A percentile compares a stretch with the other conserved stretches of the same genome.
These are phyloP conservation scores for Sialis lutaria DNA, from an alignment of 2,888 invertebrate species.

Conservation along the genomic window DNA sequence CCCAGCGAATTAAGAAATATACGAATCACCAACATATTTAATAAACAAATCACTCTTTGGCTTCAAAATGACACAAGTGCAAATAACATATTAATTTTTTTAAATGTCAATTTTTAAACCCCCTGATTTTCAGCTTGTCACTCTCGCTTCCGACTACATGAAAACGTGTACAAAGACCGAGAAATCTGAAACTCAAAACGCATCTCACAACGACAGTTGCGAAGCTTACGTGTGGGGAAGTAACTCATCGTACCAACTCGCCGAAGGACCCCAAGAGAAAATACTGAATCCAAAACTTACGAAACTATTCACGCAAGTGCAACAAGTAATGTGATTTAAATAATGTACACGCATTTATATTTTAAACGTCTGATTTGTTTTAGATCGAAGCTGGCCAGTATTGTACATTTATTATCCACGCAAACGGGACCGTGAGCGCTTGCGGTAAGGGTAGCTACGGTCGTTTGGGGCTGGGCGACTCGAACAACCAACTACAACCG, in stretches of 20 bases:
- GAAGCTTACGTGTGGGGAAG: slow-evolving; percentile 47
- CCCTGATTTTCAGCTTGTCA: slow-evolving; percentile 17
- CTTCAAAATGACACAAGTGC: too few species aligned
- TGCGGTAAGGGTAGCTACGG: slow-evolving; percentile 47
- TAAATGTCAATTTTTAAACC: too few species aligned
- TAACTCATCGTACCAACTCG: slow-evolving; percentile 43
- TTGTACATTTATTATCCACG: slow-evolving; percentile 40
- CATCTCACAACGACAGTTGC: slow-evolving; percentile 19
- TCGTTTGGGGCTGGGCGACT: slow-evolving; percentile 41
- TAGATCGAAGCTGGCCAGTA: slow-evolving; percentile 45
- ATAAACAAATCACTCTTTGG: too few species aligned
- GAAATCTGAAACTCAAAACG: slow-evolving; percentile 10
- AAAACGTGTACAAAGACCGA: slow-evolving; percentile 18
- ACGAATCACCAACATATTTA: too few species aligned
- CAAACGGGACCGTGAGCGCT: slow-evolving; percentile 36
- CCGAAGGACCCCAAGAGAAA: slow-evolving; percentile 40
- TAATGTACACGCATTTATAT: too few species aligned
- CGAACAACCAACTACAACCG: slow-evolving; percentile 36
- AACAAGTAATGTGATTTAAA: slow-evolving; percentile 25
- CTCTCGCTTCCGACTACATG: slow-evolving; percentile 26
- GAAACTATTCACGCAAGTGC: slow-evolving; percentile 34
- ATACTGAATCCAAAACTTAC: slow-evolving; percentile 36
- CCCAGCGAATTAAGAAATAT: too few species aligned
- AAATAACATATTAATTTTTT: too few species aligned
- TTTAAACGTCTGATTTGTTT: not conserved